Base-by-base conservation (phyloP, 2,797 vertebrate genomes). In the Neosilurus mollespiculum region DNA sequence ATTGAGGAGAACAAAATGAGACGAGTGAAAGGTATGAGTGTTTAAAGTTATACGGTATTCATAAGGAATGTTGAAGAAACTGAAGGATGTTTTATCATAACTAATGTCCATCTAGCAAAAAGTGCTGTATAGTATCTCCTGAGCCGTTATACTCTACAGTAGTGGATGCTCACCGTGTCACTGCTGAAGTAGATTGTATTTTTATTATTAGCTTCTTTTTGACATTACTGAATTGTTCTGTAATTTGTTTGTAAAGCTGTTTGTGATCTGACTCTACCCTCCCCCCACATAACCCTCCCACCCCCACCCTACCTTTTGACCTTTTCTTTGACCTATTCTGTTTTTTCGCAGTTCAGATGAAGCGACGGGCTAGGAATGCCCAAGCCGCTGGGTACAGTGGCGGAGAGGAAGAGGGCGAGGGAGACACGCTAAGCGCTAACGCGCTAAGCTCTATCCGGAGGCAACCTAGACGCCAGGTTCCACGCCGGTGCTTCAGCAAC, bases 401-500 rank as follows among this genome's bases (percentile, higher is more conserved):
- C 78, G 91, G 93, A 4, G 69, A 78, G 4, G 91, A 88, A 75
- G 90, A 86, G 61, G 88, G 53, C 51, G 87, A 84, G 84, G 72
- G 34, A 86, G 78, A 84, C 81, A 69, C 22, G 89, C 30, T 12
- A 87, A 87, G 66, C 90, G 87, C 87, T 89, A 90, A 92, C 78
- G 30, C 66, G 6, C 54, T 81, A 18, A 83, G 86, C 78, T 83
- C 88, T 12, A 89, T 90, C 77, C 92, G 91, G 71, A 87, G 94
- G 92, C 95, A 90, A 87, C 95, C 90, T 1, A 94, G 96, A 81
- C 95, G 97, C 72, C 96, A 96, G 81, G 95, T 95, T 87, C 95
- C 93, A 49, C 96, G 95, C 0, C 95, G 96, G 61, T 96, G 94
- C 75, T 98, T 96, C 92, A 96, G 96, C 90, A 94, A 94, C 89